A percentile compares a stretch with the other conserved stretches of the same genome.
These are phyloP conservation scores for Sciurus niger DNA, from an alignment of 2,113 vertebrate genomes.

Conservation along the genomic window DNA sequence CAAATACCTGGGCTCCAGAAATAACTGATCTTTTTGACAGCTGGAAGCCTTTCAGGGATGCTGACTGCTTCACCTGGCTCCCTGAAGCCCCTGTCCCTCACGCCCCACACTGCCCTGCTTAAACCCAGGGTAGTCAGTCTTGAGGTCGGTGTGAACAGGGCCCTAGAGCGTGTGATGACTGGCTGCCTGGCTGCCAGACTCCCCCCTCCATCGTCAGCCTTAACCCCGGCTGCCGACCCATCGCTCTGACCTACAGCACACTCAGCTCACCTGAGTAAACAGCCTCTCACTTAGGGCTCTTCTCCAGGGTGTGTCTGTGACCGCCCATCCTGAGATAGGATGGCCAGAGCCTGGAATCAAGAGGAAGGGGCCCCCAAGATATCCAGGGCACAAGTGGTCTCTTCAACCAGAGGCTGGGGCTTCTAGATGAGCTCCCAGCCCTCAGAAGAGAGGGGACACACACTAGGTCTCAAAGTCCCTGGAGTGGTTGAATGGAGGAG, in stretches of 20 bases:
- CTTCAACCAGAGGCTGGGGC: not conserved
- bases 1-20: not conserved
- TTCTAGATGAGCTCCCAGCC: not conserved
- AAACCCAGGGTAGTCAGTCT: not conserved
- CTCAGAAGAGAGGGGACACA: not conserved
- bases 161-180: not conserved
- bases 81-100: not conserved
- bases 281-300: no score
- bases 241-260: not conserved
- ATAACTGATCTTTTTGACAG: not conserved
- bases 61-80: not conserved
- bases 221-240: no score
- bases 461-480: not conserved
- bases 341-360: not conserved
- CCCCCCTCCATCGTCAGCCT: not conserved
- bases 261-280: not conserved
- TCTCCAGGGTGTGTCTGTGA: not conserved
- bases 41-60: not conserved
- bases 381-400: not conserved
- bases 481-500: not conserved
- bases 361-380: not conserved
- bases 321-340: accelerated
- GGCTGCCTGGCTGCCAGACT: no score
- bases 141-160: not conserved
- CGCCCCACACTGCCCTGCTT: accelerated